phyloP scores from a whole-genome alignment of 1,140 invertebrate species.

The Wasmannia auropunctata region DNA sequence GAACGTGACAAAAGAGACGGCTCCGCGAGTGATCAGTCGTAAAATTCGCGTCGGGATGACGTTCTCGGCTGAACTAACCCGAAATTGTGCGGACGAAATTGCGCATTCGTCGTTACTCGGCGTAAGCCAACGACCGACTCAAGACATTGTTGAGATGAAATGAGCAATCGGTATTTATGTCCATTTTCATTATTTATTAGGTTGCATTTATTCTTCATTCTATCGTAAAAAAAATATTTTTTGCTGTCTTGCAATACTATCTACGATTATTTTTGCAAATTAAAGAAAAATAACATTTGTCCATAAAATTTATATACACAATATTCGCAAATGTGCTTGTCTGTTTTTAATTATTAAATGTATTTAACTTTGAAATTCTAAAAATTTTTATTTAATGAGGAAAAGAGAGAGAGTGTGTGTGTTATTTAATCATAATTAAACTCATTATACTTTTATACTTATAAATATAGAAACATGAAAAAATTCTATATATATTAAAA shows the following conservation, averaged over 20 bases:
- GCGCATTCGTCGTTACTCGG: constrained; percentile 32
- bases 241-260: background rate
- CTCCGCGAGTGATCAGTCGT: constrained; percentile 67
- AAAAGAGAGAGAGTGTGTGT: background rate
- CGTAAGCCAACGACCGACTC: constrained; percentile 18
- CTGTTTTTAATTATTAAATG: background rate
- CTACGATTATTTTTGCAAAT: background rate
- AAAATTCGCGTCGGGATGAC: constrained; percentile 64
- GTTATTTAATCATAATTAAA: background rate
- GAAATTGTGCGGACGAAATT: constrained; percentile 69
- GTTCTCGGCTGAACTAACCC: constrained; percentile 27
- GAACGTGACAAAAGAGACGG: constrained; percentile 57
- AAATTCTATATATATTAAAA: background rate
- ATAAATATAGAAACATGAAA: background rate
- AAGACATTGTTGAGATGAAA: constrained; percentile 35
- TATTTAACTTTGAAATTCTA: background rate
- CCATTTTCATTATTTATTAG: constrained; percentile 10
- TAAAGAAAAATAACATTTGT: background rate
- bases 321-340: background rate
- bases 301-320: background rate
- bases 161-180: constrained; percentile 29
- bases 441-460: background rate
- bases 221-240: background rate
- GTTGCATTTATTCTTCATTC: background rate
- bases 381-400: background rate